Evolutionary conservation across 1,140 invertebrate genomes (phyloP), one percentile per base, ranked within the genome.

Genomic region (Pogonognathellus flavescens): DNA sequence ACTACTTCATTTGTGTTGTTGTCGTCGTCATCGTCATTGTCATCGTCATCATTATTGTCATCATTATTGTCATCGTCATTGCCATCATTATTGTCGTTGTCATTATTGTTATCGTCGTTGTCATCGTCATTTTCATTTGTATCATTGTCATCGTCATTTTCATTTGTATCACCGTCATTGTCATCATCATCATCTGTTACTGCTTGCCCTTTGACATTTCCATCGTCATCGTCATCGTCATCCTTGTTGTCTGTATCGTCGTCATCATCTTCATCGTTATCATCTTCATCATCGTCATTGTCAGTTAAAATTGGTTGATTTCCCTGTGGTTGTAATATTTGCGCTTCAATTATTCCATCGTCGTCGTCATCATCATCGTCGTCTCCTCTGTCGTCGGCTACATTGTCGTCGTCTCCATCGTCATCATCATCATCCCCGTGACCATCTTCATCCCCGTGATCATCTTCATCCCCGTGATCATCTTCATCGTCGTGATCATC

Each of bases 311-410:
- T 41, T 6, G 31, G 31, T 6, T 41, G 31, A 41, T 4, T 10
- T 18, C 59, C 59, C 22, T 41, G 31, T 41, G 1, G 31, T 41
- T 41, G 31, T 41, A 41, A 1, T 3, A 41, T 41, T 60, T 20
- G 10, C 4, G 59, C 59, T 14, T 9, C 10, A n/a, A 18, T 59
- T 0, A n/a, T 5, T 11, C 14, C 70, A 11, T 76, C 41, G 6
- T 76, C 6, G 70, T 76, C 70, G 16, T 76, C 70, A n/a, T 76
- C 25, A n/a, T 72, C 31, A 6, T 72, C 66, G 8, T 11, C n/a
- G 20, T 62, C 59, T 62, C 1, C 8, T 55, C 18, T 1, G 4
- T 62, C 59, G n/a, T 13, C 9, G n/a, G n/a, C n/a, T n/a, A n/a
- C n/a, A n/a, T n/a, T n/a, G 6, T 50, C 70, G 5, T 41, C 25